These are phyloP conservation scores for Astropecten irregularis DNA, from an alignment of 53 echinoderm and acorn worm genomes.

Conservation along the genomic window DNA sequence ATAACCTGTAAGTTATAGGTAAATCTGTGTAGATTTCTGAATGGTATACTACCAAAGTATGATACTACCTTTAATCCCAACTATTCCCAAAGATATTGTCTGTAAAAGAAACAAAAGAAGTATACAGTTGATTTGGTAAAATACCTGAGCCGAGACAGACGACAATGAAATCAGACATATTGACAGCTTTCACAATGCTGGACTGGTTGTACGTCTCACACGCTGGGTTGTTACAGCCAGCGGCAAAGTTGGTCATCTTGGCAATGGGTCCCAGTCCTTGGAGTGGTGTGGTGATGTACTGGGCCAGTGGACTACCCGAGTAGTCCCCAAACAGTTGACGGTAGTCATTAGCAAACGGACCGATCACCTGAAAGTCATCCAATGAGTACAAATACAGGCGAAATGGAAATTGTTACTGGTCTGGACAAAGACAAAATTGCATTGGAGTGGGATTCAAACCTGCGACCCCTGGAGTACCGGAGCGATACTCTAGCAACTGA, in stretches of 20 bases:
- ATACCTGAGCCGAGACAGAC: constrained; percentile 87
- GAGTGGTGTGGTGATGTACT: constrained; percentile 58
- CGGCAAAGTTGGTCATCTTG: constrained; percentile 43
- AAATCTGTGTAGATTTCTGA: too few relatives aligned
- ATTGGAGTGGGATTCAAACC: too few relatives aligned
- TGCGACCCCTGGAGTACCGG: too few relatives aligned
- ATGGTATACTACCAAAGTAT: too few relatives aligned
- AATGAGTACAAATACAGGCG: neutral
- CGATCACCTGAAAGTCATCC: constrained; percentile 73
- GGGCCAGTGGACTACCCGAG: constrained; percentile 56
- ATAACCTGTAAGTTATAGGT: too few relatives aligned
- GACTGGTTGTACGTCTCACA: constrained; percentile 63
- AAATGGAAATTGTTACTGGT: neutral
- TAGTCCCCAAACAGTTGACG: constrained; percentile 70
- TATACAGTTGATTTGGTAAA: neutral
- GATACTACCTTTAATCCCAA: too few relatives aligned
- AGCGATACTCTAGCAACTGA: too few relatives aligned
- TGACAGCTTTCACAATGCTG: constrained; percentile 57
- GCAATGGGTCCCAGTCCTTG: constrained; percentile 65
- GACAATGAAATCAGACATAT: constrained; percentile 68
- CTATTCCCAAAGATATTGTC: neutral
- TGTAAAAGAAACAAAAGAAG: neutral
- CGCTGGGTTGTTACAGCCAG: constrained; percentile 67
- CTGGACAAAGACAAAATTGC: neutral
- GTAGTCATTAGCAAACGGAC: constrained; percentile 81